Evolutionary conservation across 2,888 invertebrate species (phyloP), one percentile per base, ranked within the genome.

Genomic region (Asteroscopus sphinx): DNA sequence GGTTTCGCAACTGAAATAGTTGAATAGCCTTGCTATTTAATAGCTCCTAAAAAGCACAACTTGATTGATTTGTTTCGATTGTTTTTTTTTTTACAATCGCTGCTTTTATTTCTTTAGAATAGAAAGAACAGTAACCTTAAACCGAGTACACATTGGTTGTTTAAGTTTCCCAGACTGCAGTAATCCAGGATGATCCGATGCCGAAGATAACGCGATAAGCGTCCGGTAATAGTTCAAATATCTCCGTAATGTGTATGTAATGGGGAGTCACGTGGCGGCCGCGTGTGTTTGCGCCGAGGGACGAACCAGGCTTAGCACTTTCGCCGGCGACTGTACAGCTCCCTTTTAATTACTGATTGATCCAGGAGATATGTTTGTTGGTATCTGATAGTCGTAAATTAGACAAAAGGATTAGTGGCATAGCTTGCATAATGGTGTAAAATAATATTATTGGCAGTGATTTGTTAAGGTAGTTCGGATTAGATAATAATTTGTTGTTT

Each of bases 321-420:
- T 88, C 83, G 81, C 67, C 73, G 72, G 71, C 83, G 85, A 77
- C 82, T 81, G 86, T 82, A 83, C 83, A 59, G 56, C 61, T 67
- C 68, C 80, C 74, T 86, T 91, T 91, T 92, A 90, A 91, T 92
- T 91, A 88, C 91, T 83, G 92, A 92, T 92, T 86, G 90, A 90
- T 90, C 87, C 86, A 42, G 36, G 30, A 73, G 88, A 88, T 89
- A 87, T 46, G 79, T 73, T 81, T 82, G 82, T 73, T 83, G 72
- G 55, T 80, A 78, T 77, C 80, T 67, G 75, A 61, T 72, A 80
- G 65, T 85, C 86, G 81, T 89, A 89, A 89, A 90, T 92, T 89
- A 89, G 83, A 89, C 86, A 86, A 87, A 81, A 82, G 88, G 87
- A 83, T 88, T 85, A 72, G 73, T 55, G 71, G 73, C 59, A 63